Conservation (phyloP, 2,797 vertebrate species). For the Periparus ater region DNA sequence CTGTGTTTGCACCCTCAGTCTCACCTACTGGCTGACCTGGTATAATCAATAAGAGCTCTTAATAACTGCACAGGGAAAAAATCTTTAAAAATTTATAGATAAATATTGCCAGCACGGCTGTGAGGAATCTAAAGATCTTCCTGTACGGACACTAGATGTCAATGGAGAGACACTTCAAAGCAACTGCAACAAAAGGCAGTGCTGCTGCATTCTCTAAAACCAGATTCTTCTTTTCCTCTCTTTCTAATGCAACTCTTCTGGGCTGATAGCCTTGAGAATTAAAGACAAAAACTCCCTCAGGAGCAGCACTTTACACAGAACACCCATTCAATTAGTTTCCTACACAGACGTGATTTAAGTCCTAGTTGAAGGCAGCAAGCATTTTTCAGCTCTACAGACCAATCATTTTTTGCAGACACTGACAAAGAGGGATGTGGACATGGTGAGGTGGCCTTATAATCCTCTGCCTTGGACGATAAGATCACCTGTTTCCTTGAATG, state of each 20-base stretch:
- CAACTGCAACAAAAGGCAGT: conserved; percentile 11
- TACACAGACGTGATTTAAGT: background rate
- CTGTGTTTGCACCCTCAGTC: background rate
- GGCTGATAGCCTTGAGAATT: background rate
- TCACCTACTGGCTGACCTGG: background rate
- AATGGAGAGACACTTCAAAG: conserved; percentile 56
- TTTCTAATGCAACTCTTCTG: background rate
- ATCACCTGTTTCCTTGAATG: background rate
- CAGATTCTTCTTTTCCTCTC: background rate
- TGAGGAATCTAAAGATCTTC: background rate
- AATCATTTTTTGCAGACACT: background rate
- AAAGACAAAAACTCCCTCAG: background rate
- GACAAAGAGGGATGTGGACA: background rate
- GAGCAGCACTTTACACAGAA: background rate
- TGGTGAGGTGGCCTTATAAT: background rate
- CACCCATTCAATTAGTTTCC: background rate
- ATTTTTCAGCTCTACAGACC: background rate
- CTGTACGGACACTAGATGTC: conserved; percentile 52
- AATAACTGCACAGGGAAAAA: background rate
- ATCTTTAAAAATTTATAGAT: background rate
- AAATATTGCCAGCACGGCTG: background rate
- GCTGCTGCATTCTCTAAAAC: background rate
- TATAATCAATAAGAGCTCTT: background rate
- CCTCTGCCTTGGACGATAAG: background rate
- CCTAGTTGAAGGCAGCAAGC: background rate